Evolutionary conservation across 2,888 invertebrate species (phyloP).

Genomic region (Desoria tigrina): DNA sequence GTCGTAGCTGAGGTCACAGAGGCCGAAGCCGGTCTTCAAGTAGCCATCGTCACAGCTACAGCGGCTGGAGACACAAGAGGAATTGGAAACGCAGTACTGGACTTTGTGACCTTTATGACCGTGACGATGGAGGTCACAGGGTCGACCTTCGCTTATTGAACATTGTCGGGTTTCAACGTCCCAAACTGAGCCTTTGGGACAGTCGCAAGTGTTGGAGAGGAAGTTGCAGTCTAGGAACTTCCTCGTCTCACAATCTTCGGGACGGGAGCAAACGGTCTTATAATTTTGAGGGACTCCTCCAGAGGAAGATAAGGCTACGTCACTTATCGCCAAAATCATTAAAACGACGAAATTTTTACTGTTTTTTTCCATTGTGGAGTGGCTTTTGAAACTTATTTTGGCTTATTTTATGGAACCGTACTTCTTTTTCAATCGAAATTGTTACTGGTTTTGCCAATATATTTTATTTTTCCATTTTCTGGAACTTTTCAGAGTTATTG

Average conservation of each 20-base stretch:
- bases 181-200: slow-evolving; percentile 15
- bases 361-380: no score
- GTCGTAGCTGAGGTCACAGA: slow-evolving; percentile 18
- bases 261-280: background rate
- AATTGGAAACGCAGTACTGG: slow-evolving; percentile 17
- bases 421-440: no score
- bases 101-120: background rate
- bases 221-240: slow-evolving; percentile 17
- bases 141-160: slow-evolving; percentile 8
- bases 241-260: slow-evolving; percentile 3
- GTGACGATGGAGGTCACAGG: slow-evolving; percentile 13
- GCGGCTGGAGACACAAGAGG: slow-evolving; percentile 14
- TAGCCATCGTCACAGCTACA: slow-evolving; percentile 23
- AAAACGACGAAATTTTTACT: no score
- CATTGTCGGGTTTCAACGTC: background rate
- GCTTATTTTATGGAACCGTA: no score
- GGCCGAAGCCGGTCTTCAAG: slow-evolving; percentile 11
- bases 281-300: no score
- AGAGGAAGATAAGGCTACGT: no score
- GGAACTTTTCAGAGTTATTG: no score
- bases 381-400: no score
- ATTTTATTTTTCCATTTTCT: no score
- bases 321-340: no score
- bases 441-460: no score
- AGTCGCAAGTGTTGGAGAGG: slow-evolving; percentile 5